phyloP scores from a whole-genome alignment of 2,797 vertebrate genomes.

The Acanthurus lineatus region DNA sequence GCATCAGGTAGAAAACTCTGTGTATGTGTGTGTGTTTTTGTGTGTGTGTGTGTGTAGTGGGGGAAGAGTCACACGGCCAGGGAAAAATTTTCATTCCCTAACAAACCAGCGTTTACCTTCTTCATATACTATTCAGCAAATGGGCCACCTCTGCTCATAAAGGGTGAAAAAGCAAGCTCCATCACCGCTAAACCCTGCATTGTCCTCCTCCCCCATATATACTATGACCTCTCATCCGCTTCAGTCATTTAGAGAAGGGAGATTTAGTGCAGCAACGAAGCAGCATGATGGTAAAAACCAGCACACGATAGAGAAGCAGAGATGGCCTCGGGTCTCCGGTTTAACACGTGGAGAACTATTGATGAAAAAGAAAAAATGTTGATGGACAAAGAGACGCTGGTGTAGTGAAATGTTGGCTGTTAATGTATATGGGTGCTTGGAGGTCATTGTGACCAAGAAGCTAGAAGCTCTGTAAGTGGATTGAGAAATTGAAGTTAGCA shows the following conservation, averaged over 20 bases:
- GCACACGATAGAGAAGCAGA: slow-evolving; percentile 51
- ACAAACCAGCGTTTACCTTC: slow-evolving; percentile 47
- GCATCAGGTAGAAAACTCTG: neutral
- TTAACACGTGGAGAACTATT: slow-evolving; percentile 69
- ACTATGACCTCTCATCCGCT: slow-evolving; percentile 78
- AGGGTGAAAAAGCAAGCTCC: slow-evolving; percentile 52
- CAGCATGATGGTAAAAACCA: slow-evolving; percentile 66
- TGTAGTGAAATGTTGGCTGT: slow-evolving; percentile 57
- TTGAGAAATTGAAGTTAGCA: slow-evolving; percentile 61
- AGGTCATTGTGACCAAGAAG: slow-evolving; percentile 65
- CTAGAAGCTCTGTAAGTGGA: slow-evolving; percentile 59
- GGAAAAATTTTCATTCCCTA: slow-evolving; percentile 27
- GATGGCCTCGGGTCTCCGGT: slow-evolving; percentile 63
- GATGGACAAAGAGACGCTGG: slow-evolving; percentile 68
- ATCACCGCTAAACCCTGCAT: slow-evolving; percentile 64
- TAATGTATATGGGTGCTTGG: slow-evolving; percentile 66
- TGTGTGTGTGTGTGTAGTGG: too few species aligned
- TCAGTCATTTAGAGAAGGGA: slow-evolving; percentile 76
- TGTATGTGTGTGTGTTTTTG: too few species aligned
- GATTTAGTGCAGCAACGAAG: slow-evolving; percentile 71
- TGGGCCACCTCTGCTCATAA: slow-evolving; percentile 59
- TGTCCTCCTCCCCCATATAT: slow-evolving; percentile 76
- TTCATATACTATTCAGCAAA: slow-evolving; percentile 56
- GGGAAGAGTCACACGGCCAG: slow-evolving; percentile 20
- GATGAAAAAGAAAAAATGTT: slow-evolving; percentile 63